phyloP scores from a whole-genome alignment of 1,140 invertebrate genomes.

The Bathynomus jamesi region DNA sequence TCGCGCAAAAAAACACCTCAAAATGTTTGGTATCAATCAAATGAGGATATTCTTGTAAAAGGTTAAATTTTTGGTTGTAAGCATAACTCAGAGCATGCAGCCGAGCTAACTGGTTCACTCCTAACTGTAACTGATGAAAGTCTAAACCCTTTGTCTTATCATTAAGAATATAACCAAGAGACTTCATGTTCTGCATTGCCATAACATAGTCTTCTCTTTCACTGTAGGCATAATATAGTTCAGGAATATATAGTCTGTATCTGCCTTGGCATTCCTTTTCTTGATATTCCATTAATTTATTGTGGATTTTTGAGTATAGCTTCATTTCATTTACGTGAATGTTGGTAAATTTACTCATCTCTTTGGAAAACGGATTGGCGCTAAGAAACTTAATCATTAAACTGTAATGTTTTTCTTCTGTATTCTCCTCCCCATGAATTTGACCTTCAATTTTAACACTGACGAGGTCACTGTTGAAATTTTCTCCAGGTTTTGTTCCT shows the following conservation, averaged over 20 bases:
- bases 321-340: background rate
- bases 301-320: background rate
- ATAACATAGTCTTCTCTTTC: background rate
- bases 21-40: background rate
- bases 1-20: background rate
- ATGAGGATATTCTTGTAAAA: background rate
- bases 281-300: background rate
- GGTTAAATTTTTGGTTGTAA: background rate
- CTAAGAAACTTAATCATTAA: background rate
- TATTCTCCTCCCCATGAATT: background rate
- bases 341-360: background rate
- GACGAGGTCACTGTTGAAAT: background rate
- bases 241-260: background rate
- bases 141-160: background rate
- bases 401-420: background rate
- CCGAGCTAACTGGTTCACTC: background rate
- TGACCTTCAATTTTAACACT: background rate
- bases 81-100: background rate
- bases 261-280: background rate
- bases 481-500: conserved; percentile 2
- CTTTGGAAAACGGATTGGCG: background rate
- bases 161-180: background rate
- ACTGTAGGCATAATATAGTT: background rate
- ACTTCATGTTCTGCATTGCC: background rate
- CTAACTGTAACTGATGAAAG: background rate